Evolutionary conservation across 1,140 invertebrate genomes (phyloP), one percentile per base, ranked within the genome.

Genomic region (Saccostrea cuccullata): DNA sequence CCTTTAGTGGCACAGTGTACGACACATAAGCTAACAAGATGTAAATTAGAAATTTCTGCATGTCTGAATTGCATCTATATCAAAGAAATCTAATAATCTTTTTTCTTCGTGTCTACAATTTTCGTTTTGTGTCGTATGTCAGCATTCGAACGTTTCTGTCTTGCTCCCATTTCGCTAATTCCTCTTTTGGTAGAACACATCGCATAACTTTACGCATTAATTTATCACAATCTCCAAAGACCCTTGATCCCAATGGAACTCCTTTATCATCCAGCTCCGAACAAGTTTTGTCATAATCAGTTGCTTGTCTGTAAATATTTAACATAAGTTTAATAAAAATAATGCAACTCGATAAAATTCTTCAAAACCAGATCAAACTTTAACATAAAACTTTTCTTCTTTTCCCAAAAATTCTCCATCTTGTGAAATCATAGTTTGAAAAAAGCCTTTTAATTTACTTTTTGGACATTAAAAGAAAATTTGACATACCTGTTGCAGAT

Each of bases 221-320:
- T 30, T 82, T 86, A 89, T 93, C 92, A 90, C 91, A 92, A 77
- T 93, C 92, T 67, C 91, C 90, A 89, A 90, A 91, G 3, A 92
- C 89, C 82, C 91, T 89, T 26, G 86, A 89, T 12, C 92, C 91
- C 47, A 88, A n/a, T 1, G 60, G 87, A 84, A 56, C 23, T 17
- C 88, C 89, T 0, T 84, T 30, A 9, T 60, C 58, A 67, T 89
- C 84, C 17, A 40, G 47, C 8, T 87, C n/a, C 26, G 64, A 70
- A 82, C 91, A 92, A 4, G 87, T 56, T 0, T 88, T 70, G 40
- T 92, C 91, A 82, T 88, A 91, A 17, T 64, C 86, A 13, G 92
- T 92, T 36, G 82, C 56, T 87, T 92, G 91, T 88, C 91, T 92
- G 70, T 55, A 88, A 83, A 84, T 0, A 47, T 47, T 47, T 9